A percentile compares a stretch with the other conserved stretches of the same genome.
Conservation (phyloP, 2,888 invertebrate genomes). For the Diaperis boleti region DNA sequence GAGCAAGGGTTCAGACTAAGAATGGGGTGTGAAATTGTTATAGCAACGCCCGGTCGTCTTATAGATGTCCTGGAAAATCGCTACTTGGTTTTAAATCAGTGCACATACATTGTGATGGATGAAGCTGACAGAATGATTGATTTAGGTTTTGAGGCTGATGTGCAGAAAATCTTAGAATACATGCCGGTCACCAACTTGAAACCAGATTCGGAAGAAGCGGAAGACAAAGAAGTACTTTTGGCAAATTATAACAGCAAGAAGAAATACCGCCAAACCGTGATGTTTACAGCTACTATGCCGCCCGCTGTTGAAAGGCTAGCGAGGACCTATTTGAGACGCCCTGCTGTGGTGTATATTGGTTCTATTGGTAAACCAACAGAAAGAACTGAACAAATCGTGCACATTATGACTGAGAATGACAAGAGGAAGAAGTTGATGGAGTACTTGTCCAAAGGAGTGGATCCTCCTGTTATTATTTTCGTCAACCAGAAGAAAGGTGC, state of each 20-base stretch:
- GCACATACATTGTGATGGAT: conserved; percentile 96
- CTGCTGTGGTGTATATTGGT: conserved; percentile 96
- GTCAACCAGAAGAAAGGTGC: conserved; percentile 99
- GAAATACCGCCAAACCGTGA: conserved; percentile 99
- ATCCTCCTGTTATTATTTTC: conserved; percentile 99
- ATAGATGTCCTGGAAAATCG: conserved; percentile 97
- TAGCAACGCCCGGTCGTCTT: conserved; percentile 99
- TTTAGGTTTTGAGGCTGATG: conserved; percentile 99
- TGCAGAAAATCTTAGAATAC: conserved; percentile 96
- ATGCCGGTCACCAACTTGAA: conserved; percentile 99
- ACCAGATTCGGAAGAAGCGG: conserved; percentile 98
- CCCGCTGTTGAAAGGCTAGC: conserved; percentile 97
- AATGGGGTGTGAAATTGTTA: conserved; percentile 99
- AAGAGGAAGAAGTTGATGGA: conserved; percentile 97
- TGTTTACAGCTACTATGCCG: conserved; percentile 99
- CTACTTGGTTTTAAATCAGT: conserved; percentile 95
- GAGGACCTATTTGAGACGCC: conserved; percentile 92
- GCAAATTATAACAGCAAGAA: conserved; percentile 96
- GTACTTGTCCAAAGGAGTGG: conserved; percentile 89
- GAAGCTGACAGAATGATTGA: conserved; percentile 99
- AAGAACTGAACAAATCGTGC: conserved; percentile 96
- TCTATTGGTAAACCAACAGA: conserved; percentile 96
- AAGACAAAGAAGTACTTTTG: conserved; percentile 82
- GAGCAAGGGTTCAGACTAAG: conserved; percentile 98
- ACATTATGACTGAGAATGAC: conserved; percentile 94